Percentiles rank a stretch among this genome's conserved stretches.
Evolutionary conservation across 2,888 invertebrate species (phyloP).

Genomic region (Esperia sulphurella): DNA sequence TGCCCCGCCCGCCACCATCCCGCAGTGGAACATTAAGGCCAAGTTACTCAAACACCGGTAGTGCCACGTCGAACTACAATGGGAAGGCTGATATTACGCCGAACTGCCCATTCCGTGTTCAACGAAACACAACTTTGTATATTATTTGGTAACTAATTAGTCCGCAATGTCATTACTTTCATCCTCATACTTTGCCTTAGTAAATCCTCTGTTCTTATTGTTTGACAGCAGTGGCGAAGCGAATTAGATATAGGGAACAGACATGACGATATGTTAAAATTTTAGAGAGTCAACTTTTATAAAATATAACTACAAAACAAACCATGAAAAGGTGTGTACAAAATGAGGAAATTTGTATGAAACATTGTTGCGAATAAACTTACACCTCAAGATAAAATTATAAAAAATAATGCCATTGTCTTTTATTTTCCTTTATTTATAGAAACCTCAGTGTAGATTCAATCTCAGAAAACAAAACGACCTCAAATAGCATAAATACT

Average conservation of each 20-base stretch:
- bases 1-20: conserved; percentile 15
- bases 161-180: conserved; percentile 60
- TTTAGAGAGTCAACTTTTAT: conserved; percentile 79
- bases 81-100: conserved; percentile 58
- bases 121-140: conserved; percentile 62
- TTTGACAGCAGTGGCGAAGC: conserved; percentile 72
- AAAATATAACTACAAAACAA: conserved; percentile 75
- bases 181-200: conserved; percentile 70
- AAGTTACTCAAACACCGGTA: conserved; percentile 28
- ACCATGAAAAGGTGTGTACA: conserved; percentile 77
- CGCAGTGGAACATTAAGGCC: conserved; percentile 28
- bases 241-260: conserved; percentile 77
- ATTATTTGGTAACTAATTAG: conserved; percentile 55
- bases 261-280: conserved; percentile 77
- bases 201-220: conserved; percentile 62
- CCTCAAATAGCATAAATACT: too few relatives aligned
- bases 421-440: conserved; percentile 48
- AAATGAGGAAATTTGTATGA: conserved; percentile 79
- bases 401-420: conserved; percentile 47
- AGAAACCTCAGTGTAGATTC: background rate
- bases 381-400: conserved; percentile 78
- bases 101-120: conserved; percentile 69
- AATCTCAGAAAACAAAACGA: too few relatives aligned
- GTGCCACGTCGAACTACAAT: conserved; percentile 47
- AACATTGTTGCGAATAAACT: conserved; percentile 80